These are phyloP conservation scores for Ylistrum balloti DNA, from an alignment of 1,140 invertebrate genomes.

Conservation along the genomic window DNA sequence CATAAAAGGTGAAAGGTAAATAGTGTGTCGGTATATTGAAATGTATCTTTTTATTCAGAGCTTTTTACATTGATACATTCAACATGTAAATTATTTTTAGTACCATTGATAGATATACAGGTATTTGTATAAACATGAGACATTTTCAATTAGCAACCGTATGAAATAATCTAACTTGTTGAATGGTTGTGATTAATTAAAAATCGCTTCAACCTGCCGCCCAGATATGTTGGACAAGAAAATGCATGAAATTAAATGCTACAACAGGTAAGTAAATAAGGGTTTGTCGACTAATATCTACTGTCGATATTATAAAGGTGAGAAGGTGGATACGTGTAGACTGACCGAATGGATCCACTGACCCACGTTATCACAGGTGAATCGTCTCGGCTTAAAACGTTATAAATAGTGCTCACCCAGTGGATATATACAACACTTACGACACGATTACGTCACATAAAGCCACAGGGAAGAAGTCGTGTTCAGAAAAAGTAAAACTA, in stretches of 20 bases:
- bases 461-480: too few species aligned
- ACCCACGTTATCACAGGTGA: background rate
- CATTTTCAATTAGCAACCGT: background rate
- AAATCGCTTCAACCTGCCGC: background rate
- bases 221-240: background rate
- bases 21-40: too few species aligned
- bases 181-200: background rate
- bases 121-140: background rate
- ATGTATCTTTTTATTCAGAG: too few species aligned
- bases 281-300: background rate
- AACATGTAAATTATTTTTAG: too few species aligned
- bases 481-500: too few species aligned
- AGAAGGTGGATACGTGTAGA: background rate
- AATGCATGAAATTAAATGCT: background rate
- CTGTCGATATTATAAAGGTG: background rate
- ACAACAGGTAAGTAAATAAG: background rate
- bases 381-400: background rate
- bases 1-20: too few species aligned
- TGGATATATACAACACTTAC: too few species aligned
- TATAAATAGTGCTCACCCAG: too few species aligned
- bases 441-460: too few species aligned
- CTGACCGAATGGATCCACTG: background rate
- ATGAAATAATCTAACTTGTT: background rate
- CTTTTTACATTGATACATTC: too few species aligned
- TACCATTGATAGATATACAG: too few species aligned